These are phyloP conservation scores for Periplaneta americana DNA, from an alignment of 1,140 invertebrate species.

Conservation along the genomic window DNA sequence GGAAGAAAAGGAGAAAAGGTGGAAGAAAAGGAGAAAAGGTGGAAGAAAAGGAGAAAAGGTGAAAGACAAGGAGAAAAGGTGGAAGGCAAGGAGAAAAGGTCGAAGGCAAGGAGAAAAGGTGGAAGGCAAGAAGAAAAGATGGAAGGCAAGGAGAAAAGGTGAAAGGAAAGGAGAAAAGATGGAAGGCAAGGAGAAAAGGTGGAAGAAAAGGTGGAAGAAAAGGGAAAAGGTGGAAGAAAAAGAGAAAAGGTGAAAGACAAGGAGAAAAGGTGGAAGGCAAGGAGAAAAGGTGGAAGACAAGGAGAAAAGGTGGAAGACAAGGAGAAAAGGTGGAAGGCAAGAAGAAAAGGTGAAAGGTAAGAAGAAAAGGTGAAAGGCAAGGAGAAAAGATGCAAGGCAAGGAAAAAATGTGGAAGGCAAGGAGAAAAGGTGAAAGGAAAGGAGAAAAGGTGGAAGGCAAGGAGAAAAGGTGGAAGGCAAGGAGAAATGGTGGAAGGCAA, in stretches of 20 bases:
- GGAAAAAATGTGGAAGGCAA: not conserved
- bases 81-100: not conserved
- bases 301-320: no score
- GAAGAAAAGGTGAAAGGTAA: no score
- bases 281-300: no score
- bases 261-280: no score
- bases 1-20: no score
- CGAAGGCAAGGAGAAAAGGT: not conserved
- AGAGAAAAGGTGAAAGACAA: not conserved
- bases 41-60: no score
- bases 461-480: not conserved
- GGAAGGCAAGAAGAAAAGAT: not conserved
- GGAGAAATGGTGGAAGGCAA: not conserved
- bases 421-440: not conserved
- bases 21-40: no score
- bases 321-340: no score
- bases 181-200: not conserved
- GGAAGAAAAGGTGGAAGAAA: not conserved
- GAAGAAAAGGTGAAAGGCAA: no score
- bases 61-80: no score
- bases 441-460: no score
- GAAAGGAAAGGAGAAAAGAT: no score
- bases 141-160: not conserved
- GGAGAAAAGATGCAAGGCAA: not conserved
- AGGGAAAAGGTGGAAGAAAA: not conserved